These are phyloP conservation scores for Manis javanica DNA, from an alignment of 2,797 vertebrate genomes.

Conservation along the genomic window DNA sequence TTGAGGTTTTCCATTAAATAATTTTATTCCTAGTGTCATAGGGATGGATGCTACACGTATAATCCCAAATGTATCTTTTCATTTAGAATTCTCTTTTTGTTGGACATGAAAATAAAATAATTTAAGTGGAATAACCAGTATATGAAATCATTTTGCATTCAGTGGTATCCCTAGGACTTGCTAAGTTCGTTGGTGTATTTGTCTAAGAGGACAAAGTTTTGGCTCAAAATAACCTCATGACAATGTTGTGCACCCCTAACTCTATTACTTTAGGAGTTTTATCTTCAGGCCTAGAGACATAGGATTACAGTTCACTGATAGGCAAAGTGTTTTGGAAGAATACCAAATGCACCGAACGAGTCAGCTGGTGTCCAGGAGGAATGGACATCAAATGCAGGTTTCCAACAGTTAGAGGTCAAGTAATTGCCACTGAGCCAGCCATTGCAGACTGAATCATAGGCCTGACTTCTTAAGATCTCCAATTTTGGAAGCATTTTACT, in stretches of 20 bases:
- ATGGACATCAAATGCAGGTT: not conserved
- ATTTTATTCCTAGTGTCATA: not conserved
- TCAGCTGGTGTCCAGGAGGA: not conserved
- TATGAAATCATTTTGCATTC: constrained; percentile 32
- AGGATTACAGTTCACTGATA: not conserved
- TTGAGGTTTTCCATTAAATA: not conserved
- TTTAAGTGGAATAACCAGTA: not conserved
- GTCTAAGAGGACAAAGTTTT: not conserved
- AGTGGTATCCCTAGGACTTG: not conserved
- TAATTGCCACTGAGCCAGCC: not conserved
- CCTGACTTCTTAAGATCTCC: not conserved
- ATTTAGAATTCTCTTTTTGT: constrained; percentile 33
- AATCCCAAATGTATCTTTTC: not conserved
- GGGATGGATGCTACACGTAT: not conserved
- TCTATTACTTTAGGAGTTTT: not conserved
- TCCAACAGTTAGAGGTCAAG: not conserved
- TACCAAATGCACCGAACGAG: not conserved
- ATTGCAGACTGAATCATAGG: not conserved
- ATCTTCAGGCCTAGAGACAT: not conserved
- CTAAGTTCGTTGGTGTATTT: not conserved
- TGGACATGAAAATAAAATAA: constrained; percentile 27
- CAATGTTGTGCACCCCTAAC: not conserved
- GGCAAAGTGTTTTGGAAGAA: not conserved
- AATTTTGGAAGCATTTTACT: not conserved
- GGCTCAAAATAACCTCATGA: not conserved